Evolutionary conservation across 1,140 invertebrate species (phyloP).

Genomic region (Leptopilina boulardi): DNA sequence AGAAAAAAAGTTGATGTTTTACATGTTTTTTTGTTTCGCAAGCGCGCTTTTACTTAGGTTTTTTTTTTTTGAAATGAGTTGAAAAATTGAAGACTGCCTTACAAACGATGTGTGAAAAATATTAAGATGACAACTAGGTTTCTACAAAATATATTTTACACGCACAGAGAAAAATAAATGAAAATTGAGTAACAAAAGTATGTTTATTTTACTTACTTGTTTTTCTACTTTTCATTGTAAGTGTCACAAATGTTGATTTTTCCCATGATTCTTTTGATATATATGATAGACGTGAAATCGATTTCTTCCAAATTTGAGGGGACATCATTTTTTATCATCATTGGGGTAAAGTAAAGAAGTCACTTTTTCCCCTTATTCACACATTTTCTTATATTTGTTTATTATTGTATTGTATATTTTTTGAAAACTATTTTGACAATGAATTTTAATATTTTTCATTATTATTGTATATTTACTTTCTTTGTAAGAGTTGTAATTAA

Average conservation of each 20-base stretch:
- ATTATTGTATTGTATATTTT: neutral
- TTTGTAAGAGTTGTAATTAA: no score
- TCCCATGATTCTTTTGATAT: no score
- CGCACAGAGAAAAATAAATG: no score
- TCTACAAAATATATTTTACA: neutral
- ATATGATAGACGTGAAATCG: no score
- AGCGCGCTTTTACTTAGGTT: neutral
- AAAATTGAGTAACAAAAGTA: no score
- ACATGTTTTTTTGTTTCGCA: neutral
- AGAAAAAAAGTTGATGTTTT: constrained; percentile 12
- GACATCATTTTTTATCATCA: neutral
- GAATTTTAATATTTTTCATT: no score
- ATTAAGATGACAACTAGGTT: neutral
- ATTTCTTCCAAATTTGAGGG: neutral
- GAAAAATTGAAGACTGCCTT: neutral
- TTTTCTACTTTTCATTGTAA: no score
- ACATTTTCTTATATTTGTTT: neutral
- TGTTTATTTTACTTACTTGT: no score
- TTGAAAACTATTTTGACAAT: no score
- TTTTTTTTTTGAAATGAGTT: neutral
- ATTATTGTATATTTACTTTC: no score
- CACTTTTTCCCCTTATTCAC: no score
- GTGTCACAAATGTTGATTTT: no score
- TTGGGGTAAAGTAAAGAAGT: neutral
- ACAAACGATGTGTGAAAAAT: neutral